Evolutionary conservation across 2,797 vertebrate genomes (phyloP), one percentile per base, ranked within the genome.

Genomic region (Enteromius fasciolatus): DNA sequence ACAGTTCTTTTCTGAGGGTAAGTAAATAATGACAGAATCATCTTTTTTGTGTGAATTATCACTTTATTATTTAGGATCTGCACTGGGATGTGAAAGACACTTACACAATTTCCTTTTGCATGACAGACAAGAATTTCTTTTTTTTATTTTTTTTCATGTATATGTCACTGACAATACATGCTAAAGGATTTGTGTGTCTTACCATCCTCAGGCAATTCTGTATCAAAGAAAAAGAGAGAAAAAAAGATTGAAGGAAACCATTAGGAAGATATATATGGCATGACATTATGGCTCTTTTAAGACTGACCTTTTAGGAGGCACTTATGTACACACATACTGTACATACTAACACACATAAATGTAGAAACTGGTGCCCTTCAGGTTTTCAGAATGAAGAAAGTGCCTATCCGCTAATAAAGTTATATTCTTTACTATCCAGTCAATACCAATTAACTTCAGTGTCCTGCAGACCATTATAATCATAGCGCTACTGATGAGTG

Each of bases 191-290:
- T 23, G 73, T 90, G 92, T 90, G 80, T 92, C 94, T 94, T 94
- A 95, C 93, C 93, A 92, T 94, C 93, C 46, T 93, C 90, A 87
- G 91, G 92, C 85, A 94, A 91, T 87, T 94, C 94, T 94, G 91
- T 85, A 61, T 85, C 82, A 39, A 70, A 66, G 69, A 84, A 81
- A 86, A 81, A 87, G 70, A 88, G 63, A 7, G 11, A 63, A 28
- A 64, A 73, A 20, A 73, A 20, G 28, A 64, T 57, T 79, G 69
- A 81, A 50, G 46, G 36, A 84, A 83, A 25, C 48, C 9, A 57
- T 69, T 80, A 83, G 76, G 20, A 41, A 72, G 14, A 73, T 76
- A 63, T 68, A 77, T 66, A 70, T 64, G 73, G 41, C 67, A 82
- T 54, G 59, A 73, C n/a, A 77, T 63, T 41, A 68, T 25, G 69